Evolutionary conservation across 2,113 vertebrate species (phyloP).

Genomic region (Pristiophorus japonicus): DNA sequence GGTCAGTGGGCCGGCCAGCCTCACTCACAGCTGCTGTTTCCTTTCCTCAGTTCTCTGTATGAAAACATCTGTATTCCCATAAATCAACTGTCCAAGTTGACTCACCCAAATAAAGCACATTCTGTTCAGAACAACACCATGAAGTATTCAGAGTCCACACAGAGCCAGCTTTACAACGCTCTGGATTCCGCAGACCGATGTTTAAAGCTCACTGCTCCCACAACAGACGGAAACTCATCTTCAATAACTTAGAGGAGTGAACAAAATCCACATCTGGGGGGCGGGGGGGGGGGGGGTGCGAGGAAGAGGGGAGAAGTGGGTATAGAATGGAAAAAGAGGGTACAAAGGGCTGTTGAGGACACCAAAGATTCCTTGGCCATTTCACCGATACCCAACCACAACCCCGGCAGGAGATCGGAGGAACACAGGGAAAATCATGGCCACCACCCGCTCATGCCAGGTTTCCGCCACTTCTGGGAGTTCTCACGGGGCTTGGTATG

Average conservation of each 20-base stretch:
- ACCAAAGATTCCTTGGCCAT: not conserved
- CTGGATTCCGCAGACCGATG: not conserved
- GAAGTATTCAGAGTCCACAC: not conserved
- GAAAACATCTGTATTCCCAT: constrained; percentile 37
- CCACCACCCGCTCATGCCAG: too few relatives aligned
- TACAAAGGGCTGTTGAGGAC: too few relatives aligned
- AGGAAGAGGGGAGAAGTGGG: not conserved
- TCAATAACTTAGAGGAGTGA: not conserved
- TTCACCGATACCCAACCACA: not conserved
- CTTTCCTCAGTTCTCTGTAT: constrained; percentile 10
- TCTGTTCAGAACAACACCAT: constrained; percentile 32
- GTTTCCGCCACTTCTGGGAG: not conserved
- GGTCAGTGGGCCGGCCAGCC: not conserved
- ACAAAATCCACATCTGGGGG: too few relatives aligned
- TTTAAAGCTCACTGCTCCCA: not conserved
- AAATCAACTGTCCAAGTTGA: constrained; percentile 17
- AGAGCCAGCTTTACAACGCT: not conserved
- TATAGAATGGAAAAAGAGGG: not conserved
- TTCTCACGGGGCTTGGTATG: too few relatives aligned
- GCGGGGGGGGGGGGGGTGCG: too few relatives aligned
- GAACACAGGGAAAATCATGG: not conserved
- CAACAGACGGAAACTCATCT: not conserved
- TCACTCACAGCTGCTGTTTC: constrained; percentile 29
- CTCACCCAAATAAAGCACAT: constrained; percentile 33
- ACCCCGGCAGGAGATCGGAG: not conserved